Base-by-base conservation (phyloP, 1,140 invertebrate genomes). In the Sycophaga agraensis region DNA sequence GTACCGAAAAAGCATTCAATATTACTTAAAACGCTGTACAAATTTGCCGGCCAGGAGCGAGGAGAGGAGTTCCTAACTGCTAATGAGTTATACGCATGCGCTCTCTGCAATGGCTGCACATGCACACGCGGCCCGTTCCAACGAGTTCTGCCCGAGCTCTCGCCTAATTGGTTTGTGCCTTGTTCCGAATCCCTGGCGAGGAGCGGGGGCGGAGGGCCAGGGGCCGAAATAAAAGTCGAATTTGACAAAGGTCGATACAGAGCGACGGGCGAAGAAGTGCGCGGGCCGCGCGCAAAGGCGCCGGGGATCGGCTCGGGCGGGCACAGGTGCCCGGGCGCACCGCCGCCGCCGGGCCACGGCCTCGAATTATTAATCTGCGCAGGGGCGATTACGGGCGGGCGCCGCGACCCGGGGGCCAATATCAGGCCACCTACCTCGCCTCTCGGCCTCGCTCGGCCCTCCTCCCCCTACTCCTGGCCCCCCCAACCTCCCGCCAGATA, bases 361-460 rank as follows among this genome's bases (percentile, higher is more conserved):
- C 42, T 26, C 58, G 53, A 60, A 60, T 60, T 53, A 60, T 60
- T 60, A 51, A 59, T 60, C 53, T 53, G 43, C 58, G 45, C 37
- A 60, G 45, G 37, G 58, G 8, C 58, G 58, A 53, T 60, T 60
- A 60, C 28, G 49, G 24, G 28, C 21, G 42, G 1, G 42, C 21
- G 42, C 21, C 7, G 8, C 7, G 8, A 26, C 46, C 43, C 24
- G 22, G 26, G 46, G 46, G 56, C 56, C 35, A 50, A 43, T 51
- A 59, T 51, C 43, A n/a, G 56, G 56, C 56, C 56, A 59, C 56
- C 56, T 59, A 59, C 56, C 68, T 71, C 66, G 62, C 68, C 64
- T 62, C 65, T 51, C 50, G 65, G 70, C 59, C 26, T 24, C 2
- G n/a, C 45, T 21, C 24, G 16, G 4, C 16, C 35, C 34, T 7